Evolutionary conservation across 2,888 invertebrate species (phyloP), one percentile per base, ranked within the genome.

Genomic region (Diarsia dahlii): DNA sequence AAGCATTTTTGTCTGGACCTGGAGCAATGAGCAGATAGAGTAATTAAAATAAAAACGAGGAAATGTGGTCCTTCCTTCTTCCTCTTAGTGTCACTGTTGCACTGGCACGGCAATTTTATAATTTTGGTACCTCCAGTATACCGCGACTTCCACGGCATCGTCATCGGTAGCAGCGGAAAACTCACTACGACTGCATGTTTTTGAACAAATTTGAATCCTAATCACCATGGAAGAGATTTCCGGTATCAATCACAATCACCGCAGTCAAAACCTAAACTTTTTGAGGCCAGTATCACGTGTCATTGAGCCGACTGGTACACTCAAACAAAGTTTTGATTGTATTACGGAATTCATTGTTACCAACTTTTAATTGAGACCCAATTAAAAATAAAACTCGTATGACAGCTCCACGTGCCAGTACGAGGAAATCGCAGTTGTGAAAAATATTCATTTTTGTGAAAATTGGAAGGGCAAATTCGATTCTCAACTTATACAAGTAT

Each of bases 301-400:
- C 56, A 84, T 54, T 71, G 77, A 56, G 28, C 62, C 71, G 15
- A 52, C 50, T 81, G 34, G 54, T 65, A 71, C 64, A 74, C 71
- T 71, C 54, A 54, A 67, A 74, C 39, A 60, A 82, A 83, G 48
- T 83, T 83, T 84, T 77, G 73, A 83, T 84, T 77, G 71, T 84
- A 39, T 76, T 68, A 71, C 62, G 62, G 23, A 13, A 34, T 45
- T 65, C 76, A 76, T 81, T 82, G 76, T 84, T 73, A 60, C 69
- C 20, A 84, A 83, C 82, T 83, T 83, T 81, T 84, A 71, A 84
- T 84, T 74, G 85, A 71, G 76, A 73, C 63, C 76, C 84, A 84
- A 84, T 84, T 84, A 80, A 82, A 79, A 84, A 81, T 70, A 78
- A 78, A 85, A 85, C 67, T 76, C 80, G 54, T 63, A 70, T 65